Conservation (phyloP, 1,140 invertebrate species). For the Notospermus geniculatus region DNA sequence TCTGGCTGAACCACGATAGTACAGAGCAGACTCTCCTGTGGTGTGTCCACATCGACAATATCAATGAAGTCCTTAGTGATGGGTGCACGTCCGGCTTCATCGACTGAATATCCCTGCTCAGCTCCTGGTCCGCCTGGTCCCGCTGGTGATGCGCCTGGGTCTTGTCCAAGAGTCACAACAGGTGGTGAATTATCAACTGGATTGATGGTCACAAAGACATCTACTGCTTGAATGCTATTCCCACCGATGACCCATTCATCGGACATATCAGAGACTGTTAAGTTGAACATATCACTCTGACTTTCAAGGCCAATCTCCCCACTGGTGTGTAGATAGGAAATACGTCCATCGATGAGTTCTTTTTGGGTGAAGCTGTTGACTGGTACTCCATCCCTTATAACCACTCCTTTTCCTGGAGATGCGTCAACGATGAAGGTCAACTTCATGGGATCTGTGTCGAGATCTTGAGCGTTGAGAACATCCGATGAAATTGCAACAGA, state of each 20-base stretch:
- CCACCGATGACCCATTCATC: conserved; percentile 43
- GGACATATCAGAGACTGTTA: conserved; percentile 45
- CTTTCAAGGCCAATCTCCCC: conserved; percentile 45
- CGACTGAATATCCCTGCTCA: conserved; percentile 36
- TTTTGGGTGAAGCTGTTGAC: conserved; percentile 47
- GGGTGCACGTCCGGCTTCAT: conserved; percentile 47
- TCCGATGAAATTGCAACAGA: conserved; percentile 34
- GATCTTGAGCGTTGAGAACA: conserved; percentile 44
- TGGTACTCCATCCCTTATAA: conserved; percentile 35
- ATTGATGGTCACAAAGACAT: conserved; percentile 42
- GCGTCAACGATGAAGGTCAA: conserved; percentile 45
- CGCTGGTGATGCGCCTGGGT: not conserved
- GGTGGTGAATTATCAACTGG: conserved; percentile 52
- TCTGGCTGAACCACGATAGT: conserved; percentile 48
- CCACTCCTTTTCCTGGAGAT: conserved; percentile 40
- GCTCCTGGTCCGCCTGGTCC: no score
- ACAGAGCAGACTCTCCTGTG: conserved; percentile 50
- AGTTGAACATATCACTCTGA: conserved; percentile 46
- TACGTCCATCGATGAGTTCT: conserved; percentile 38
- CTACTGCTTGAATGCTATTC: conserved; percentile 38
- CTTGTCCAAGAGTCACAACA: conserved; percentile 30
- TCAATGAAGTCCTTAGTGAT: conserved; percentile 46
- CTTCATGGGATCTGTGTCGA: conserved; percentile 43
- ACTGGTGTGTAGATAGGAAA: conserved; percentile 49
- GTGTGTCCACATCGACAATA: conserved; percentile 51